These are phyloP conservation scores for Eubucco bourcierii DNA, from an alignment of 2,113 vertebrate genomes.

Conservation along the genomic window DNA sequence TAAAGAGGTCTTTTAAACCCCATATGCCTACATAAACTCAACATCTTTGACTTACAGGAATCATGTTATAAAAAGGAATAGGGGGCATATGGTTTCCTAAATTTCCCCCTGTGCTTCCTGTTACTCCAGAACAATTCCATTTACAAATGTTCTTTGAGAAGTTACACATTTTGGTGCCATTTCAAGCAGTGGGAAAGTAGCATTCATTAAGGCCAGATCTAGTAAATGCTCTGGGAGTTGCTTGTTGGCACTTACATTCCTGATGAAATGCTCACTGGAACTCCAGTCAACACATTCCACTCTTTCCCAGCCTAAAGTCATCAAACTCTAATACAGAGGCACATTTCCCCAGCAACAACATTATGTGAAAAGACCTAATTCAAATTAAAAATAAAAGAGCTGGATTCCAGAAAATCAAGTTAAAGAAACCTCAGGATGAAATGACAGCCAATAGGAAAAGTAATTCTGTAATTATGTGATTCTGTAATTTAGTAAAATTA, in stretches of 20 bases:
- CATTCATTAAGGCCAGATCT: not conserved
- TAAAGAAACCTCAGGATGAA: not conserved
- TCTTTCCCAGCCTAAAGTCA: not conserved
- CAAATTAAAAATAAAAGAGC: not conserved
- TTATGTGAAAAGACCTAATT: not conserved
- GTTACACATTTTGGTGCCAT: not conserved
- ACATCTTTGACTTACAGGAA: not conserved
- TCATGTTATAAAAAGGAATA: not conserved
- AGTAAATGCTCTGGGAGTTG: not conserved
- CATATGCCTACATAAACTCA: not conserved
- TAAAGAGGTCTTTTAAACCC: not conserved
- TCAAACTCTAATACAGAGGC: slow-evolving; percentile 25
- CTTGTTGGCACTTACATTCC: not conserved
- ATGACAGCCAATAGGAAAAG: not conserved
- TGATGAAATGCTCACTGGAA: not conserved
- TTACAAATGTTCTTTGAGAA: not conserved
- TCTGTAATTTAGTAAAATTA: not conserved
- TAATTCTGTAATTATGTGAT: not conserved
- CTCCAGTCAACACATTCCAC: not conserved
- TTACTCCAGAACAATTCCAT: not conserved
- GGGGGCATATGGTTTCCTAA: not conserved
- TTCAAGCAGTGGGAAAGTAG: not conserved
- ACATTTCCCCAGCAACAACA: not conserved
- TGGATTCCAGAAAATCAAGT: not conserved
- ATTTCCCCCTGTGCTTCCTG: not conserved